phyloP scores from a whole-genome alignment of 2,797 vertebrate genomes.

The Esox lucius region DNA sequence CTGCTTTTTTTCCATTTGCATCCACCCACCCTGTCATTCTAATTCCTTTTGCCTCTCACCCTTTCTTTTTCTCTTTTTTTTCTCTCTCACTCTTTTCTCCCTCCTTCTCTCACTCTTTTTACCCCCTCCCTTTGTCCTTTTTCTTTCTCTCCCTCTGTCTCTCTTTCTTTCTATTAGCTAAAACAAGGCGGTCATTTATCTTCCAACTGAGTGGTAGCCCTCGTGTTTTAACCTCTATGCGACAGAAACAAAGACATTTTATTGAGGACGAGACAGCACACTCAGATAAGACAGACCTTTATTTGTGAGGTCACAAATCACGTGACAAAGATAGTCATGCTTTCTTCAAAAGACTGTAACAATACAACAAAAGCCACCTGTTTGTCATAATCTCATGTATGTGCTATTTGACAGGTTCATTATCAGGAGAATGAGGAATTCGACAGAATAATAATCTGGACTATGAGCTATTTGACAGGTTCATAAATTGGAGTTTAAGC shows the following conservation, averaged over 20 bases:
- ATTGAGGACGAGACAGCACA: not conserved
- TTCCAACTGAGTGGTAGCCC: conserved; percentile 38
- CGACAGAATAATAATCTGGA: too few species aligned
- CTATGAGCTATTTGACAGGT: not conserved
- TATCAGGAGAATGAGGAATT: not conserved
- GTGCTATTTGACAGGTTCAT: not conserved
- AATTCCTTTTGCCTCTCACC: conserved; percentile 16
- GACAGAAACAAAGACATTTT: conserved; percentile 3
- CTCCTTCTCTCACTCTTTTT: conserved; percentile 31
- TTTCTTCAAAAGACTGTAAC: not conserved
- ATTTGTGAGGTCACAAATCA: not conserved
- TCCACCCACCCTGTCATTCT: conserved; percentile 16
- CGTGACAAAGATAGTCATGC: not conserved
- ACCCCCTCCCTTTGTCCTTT: conserved; percentile 30
- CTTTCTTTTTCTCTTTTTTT: conserved; percentile 20
- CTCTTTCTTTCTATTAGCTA: conserved; percentile 34
- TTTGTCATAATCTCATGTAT: not conserved
- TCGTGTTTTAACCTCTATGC: conserved; percentile 31
- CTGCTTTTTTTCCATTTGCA: not conserved
- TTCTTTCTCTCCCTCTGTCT: conserved; percentile 27
- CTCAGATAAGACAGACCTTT: not conserved
- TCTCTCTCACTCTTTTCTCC: conserved; percentile 18
- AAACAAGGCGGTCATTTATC: conserved; percentile 52
- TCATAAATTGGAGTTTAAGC: not conserved
- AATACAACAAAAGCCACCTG: not conserved